Evolutionary conservation across 2,888 invertebrate species (phyloP).

Genomic region (Nezara viridula): DNA sequence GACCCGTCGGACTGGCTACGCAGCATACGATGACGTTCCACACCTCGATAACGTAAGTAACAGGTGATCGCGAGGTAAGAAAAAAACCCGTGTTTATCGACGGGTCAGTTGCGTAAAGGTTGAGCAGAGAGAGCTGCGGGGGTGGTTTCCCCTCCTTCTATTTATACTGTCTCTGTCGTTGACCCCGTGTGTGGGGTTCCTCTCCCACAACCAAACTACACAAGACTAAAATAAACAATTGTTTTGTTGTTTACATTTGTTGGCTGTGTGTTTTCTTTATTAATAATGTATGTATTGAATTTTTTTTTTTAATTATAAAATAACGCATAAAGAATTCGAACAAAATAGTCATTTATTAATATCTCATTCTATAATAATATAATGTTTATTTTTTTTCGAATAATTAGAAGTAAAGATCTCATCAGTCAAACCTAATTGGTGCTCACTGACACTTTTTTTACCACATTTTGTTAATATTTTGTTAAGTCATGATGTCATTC

Average conservation of each 20-base stretch:
- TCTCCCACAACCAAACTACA: neutral
- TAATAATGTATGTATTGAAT: too few species aligned
- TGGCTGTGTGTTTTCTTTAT: too few species aligned
- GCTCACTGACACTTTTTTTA: too few species aligned
- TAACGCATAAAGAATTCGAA: too few species aligned
- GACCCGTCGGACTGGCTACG: neutral
- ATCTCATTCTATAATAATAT: too few species aligned
- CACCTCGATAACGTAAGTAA: neutral
- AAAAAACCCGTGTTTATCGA: neutral
- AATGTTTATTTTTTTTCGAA: too few species aligned
- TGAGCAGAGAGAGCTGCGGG: neutral
- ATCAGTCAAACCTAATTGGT: too few species aligned
- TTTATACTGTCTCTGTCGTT: conserved; percentile 15
- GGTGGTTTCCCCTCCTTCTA: conserved; percentile 20
- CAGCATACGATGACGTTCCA: neutral
- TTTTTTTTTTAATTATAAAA: too few species aligned
- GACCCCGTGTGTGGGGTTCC: conserved; percentile 48
- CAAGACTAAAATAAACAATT: neutral
- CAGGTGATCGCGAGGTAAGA: neutral
- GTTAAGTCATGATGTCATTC: too few species aligned
- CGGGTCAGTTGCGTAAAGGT: conserved; percentile 10
- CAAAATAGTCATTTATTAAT: too few species aligned
- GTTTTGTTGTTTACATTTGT: neutral
- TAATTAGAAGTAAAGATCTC: too few species aligned
- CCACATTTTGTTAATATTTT: too few species aligned